A percentile compares a stretch with the other conserved stretches of the same genome.
Conservation (phyloP, 2,888 invertebrate species). For the Caradrina clavipalpis region DNA sequence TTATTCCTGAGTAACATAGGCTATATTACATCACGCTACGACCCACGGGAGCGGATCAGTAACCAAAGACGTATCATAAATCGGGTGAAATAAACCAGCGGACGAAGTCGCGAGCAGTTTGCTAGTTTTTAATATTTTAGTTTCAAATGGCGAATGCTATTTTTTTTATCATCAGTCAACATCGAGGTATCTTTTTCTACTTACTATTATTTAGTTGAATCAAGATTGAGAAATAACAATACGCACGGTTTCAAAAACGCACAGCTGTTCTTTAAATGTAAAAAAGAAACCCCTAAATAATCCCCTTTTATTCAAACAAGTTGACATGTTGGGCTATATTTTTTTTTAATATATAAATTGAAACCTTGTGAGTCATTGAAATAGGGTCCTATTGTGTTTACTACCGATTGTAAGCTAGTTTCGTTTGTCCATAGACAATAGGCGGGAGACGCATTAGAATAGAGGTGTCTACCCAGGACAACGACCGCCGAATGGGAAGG, state of each 20-base stretch:
- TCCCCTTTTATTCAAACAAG: conserved; percentile 4
- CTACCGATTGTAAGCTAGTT: conserved; percentile 49
- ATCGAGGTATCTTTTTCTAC: too few species aligned
- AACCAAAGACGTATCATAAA: too few species aligned
- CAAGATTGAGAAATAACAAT: conserved; percentile 4
- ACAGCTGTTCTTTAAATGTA: conserved; percentile 14
- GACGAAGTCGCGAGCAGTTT: too few species aligned
- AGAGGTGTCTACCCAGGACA: conserved; percentile 94
- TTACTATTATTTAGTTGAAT: neutral
- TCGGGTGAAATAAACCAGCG: too few species aligned
- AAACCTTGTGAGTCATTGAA: conserved; percentile 29
- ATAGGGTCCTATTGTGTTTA: conserved; percentile 44
- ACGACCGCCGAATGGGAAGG: conserved; percentile 92
- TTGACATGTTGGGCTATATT: neutral
- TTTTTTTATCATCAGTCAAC: neutral
- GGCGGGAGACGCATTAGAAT: conserved; percentile 95
- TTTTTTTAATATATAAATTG: conserved; percentile 10
- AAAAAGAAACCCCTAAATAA: neutral
- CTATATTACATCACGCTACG: too few species aligned
- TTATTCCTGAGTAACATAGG: too few species aligned
- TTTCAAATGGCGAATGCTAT: neutral
- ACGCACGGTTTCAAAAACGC: neutral
- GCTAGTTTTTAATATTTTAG: neutral
- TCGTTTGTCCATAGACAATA: conserved; percentile 90
- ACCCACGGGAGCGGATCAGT: too few species aligned